Base-by-base conservation (phyloP, 1,140 invertebrate genomes). In the Patella vulgata region DNA sequence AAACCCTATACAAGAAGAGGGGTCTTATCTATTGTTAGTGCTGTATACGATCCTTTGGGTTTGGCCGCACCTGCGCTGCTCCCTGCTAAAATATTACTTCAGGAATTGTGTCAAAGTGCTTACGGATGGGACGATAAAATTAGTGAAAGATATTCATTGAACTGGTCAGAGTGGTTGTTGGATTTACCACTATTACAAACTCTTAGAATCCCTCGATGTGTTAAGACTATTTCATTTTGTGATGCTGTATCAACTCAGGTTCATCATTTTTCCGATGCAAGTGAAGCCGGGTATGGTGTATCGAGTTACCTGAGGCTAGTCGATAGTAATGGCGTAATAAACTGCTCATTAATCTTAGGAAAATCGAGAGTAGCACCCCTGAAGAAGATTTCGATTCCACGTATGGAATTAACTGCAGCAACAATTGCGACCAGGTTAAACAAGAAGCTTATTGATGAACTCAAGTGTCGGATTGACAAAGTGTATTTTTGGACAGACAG, bases 381-480 rank as follows among this genome's bases (percentile, higher is more conserved):
- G 5, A 36, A 36, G 70, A 57, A 51, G 8, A 44, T 79, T 12
- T 80, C 82, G 21, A 71, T 88, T n/a, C 86, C 87, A 5, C 53
- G 83, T 56, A 68, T 88, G 28, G 87, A 88, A 72, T 66, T 88
- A 25, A 77, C 72, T 54, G 85, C 77, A 2, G 85, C 85, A 8
- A 43, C 78, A 1, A 44, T 85, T 9, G 47, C 84, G 12, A 68
- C 61, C 9, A 25, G 39, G 25, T 11, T 68, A 12, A 30, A 30
- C 46, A n/a, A 23, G n/a, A 48, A 57, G 4, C 30, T 68, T 8
- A 44, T 8, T 14, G 23, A 62, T 39, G 48, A 71, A 28, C 42
- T 71, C 19, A n/a, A 51, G 12, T 54, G 27, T 6, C 12, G 21
- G 2, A 30, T 62, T 23, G 28, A 59, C 23, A 17, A 46, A 14